Evolutionary conservation across 2,888 invertebrate genomes (phyloP), one percentile per base, ranked within the genome.

Genomic region (Herminia tarsipennalis): DNA sequence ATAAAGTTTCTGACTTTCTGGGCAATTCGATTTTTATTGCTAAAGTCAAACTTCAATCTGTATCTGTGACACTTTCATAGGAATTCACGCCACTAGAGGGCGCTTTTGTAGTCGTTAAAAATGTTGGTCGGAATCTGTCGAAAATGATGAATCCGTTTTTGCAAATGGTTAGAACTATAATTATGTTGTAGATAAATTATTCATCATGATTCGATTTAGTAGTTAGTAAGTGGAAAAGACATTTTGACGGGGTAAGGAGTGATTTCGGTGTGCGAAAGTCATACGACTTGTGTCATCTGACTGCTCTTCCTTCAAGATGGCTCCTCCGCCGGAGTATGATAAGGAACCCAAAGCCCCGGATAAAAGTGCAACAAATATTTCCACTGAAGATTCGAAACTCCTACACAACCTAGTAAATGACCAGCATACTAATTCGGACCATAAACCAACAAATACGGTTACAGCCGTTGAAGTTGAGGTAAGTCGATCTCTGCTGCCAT

Each of bases 261-360:
- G 82, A 74, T 78, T 81, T 83, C 60, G 76, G 86, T 83, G 88
- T 83, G 79, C 70, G 81, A 85, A 85, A 89, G 88, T 91, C 91
- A 85, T 87, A 88, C 84, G 88, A 92, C 90, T 88, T 89, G 90
- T 91, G 92, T 92, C 91, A 91, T 92, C 91, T 92, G 92, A 90
- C 89, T 92, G 83, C 83, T 87, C 88, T 90, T 88, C 91, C 88
- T 88, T 87, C 92, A 94, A 94, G 92, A 95, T 95, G 95, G 94
- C 95, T 93, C 95, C 95, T 92, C 94, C 94, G 88, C 95, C 95
- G 88, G 94, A 95, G 88, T 94, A 94, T 92, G 94, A 94, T 91
- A 94, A 93, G 92, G 94, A 94, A 92, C 94, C 94, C 61, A 95
- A 95, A 91, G 94, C 94, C 79, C 94, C 94, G 73, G 94, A 95